Percentiles rank a stretch among this genome's conserved stretches.
phyloP scores from a whole-genome alignment of 2,797 vertebrate genomes.

The Fratercula arctica region DNA sequence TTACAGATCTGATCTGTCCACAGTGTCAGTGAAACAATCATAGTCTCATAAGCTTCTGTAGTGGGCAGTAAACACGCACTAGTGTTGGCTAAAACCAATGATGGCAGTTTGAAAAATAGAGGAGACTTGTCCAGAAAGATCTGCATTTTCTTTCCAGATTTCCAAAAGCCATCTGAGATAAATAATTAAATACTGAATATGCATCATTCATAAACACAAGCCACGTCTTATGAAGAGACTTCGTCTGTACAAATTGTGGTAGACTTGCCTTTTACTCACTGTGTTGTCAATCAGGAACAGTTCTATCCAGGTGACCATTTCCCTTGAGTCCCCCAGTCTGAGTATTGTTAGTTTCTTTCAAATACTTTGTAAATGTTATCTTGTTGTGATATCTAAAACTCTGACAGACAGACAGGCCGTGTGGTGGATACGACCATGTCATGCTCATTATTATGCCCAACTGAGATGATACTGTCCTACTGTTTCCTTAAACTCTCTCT shows the following conservation, averaged over 20 bases:
- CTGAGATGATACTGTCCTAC: not conserved
- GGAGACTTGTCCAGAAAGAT: not conserved
- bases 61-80: not conserved
- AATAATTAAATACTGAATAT: not conserved
- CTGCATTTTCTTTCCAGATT: not conserved
- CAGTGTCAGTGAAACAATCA: not conserved
- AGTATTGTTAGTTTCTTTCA: not conserved
- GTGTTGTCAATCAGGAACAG: not conserved
- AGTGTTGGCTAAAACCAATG: not conserved
- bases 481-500: not conserved
- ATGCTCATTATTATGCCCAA: not conserved
- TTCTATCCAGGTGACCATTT: not conserved
- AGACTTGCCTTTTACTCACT: not conserved
- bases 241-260: not conserved
- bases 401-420: not conserved
- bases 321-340: not conserved
- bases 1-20: not conserved
- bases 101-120: not conserved
- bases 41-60: not conserved
- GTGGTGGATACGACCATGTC: accelerated
- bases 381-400: not conserved
- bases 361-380: not conserved
- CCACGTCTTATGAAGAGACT: not conserved
- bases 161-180: not conserved
- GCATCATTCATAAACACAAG: not conserved